Conservation (phyloP, 2,888 invertebrate species). For the Sclerodermus sp. region DNA sequence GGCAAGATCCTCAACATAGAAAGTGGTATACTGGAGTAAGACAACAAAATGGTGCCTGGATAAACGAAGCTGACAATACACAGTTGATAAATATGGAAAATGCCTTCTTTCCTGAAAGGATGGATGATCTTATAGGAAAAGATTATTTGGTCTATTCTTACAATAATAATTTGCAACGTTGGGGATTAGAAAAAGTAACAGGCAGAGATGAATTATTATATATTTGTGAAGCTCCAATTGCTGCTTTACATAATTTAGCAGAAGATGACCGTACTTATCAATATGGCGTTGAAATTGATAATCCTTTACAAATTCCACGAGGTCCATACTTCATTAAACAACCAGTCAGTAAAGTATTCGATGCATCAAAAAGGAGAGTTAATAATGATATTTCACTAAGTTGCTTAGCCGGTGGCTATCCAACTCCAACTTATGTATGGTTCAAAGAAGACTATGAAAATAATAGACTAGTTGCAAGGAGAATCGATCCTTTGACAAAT, state of each 20-base stretch:
- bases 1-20: slow-evolving; percentile 82
- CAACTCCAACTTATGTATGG: slow-evolving; percentile 89
- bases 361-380: slow-evolving; percentile 70
- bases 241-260: slow-evolving; percentile 69
- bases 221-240: slow-evolving; percentile 86
- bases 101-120: slow-evolving; percentile 73
- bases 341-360: slow-evolving; percentile 81
- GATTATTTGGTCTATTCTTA: slow-evolving; percentile 78
- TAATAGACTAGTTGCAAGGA: slow-evolving; percentile 70
- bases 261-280: slow-evolving; percentile 79
- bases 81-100: slow-evolving; percentile 78
- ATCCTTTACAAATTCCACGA: slow-evolving; percentile 78
- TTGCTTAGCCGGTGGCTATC: slow-evolving; percentile 85
- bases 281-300: slow-evolving; percentile 81
- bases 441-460: slow-evolving; percentile 84
- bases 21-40: slow-evolving; percentile 85
- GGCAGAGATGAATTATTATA: slow-evolving; percentile 78
- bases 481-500: slow-evolving; percentile 77
- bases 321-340: slow-evolving; percentile 89
- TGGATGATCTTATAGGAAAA: slow-evolving; percentile 60
- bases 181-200: slow-evolving; percentile 82
- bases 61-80: slow-evolving; percentile 81
- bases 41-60: slow-evolving; percentile 77
- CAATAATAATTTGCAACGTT: slow-evolving; percentile 66
- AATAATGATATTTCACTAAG: slow-evolving; percentile 77